Evolutionary conservation across 2,797 vertebrate species (phyloP).

Genomic region (Sebastes aleutianus): DNA sequence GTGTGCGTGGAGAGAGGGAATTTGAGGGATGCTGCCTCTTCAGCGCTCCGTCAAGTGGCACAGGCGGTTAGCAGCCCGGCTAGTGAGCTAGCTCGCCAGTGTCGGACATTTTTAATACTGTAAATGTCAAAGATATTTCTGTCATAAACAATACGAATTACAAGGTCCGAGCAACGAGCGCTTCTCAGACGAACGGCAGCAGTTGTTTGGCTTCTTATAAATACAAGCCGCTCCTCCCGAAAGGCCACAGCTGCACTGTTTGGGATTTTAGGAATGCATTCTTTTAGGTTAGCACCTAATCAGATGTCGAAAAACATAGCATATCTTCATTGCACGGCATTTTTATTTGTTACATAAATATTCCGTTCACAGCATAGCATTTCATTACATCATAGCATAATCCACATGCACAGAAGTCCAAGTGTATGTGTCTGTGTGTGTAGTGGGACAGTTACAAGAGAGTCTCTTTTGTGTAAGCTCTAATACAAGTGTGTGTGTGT

Average conservation of each 20-base stretch:
- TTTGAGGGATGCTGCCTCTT: constrained; percentile 40
- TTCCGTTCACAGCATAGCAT: constrained; percentile 11
- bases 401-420: background rate
- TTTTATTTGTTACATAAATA: background rate
- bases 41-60: constrained; percentile 50
- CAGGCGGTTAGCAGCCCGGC: background rate
- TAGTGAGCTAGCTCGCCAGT: constrained; percentile 14
- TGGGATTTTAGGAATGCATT: background rate
- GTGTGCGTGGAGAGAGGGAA: background rate
- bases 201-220: constrained; percentile 6
- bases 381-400: constrained; percentile 14
- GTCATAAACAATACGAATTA: constrained; percentile 26
- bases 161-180: constrained; percentile 2
- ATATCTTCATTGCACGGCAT: background rate
- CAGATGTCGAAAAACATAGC: background rate
- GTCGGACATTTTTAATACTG: constrained; percentile 39
- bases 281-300: constrained; percentile 1
- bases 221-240: background rate
- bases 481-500: constrained; percentile 21
- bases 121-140: constrained; percentile 54
- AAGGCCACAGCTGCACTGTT: constrained; percentile 1
- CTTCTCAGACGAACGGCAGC: constrained; percentile 7
- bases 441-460: background rate
- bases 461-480: constrained; percentile 12
- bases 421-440: background rate